Percentiles rank a stretch among this genome's conserved stretches.
phyloP scores from a whole-genome alignment of 2,113 vertebrate species.

The Gobius niger region DNA sequence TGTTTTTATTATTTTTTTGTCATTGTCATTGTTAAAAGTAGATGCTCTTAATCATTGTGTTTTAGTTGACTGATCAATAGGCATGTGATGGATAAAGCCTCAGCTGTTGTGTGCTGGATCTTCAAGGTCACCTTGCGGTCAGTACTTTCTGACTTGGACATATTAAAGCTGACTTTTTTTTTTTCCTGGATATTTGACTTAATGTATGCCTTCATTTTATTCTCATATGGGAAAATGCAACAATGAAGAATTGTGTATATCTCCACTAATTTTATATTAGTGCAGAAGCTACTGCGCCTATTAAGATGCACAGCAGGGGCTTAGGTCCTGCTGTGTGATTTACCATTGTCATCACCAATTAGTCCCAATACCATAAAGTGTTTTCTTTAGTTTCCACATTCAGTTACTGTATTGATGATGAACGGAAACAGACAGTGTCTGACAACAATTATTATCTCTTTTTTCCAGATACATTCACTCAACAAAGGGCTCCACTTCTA shows the following conservation, averaged over 20 bases:
- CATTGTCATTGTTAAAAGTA: too few species aligned
- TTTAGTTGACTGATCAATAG: constrained; percentile 41
- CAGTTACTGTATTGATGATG: not conserved
- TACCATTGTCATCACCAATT: constrained; percentile 3
- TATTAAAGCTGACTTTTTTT: constrained; percentile 7
- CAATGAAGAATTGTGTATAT: not conserved
- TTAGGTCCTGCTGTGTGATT: not conserved
- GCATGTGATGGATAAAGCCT: constrained; percentile 35
- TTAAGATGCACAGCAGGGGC: not conserved
- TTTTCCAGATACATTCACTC: too few species aligned
- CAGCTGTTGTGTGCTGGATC: constrained; percentile 13
- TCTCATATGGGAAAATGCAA: not conserved
- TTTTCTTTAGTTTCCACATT: not conserved
- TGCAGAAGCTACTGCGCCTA: not conserved
- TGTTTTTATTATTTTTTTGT: constrained; percentile 1
- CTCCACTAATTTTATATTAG: not conserved
- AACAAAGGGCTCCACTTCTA: too few species aligned
- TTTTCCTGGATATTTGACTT: not conserved
- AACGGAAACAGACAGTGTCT: too few species aligned
- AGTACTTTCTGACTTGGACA: constrained; percentile 2
- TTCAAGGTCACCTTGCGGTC: constrained; percentile 9
- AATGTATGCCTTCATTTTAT: not conserved
- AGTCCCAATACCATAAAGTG: not conserved
- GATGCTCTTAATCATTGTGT: constrained; percentile 16
- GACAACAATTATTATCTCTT: too few species aligned